phyloP scores from a whole-genome alignment of 2,113 vertebrate species.

The Odontesthes bonariensis region DNA sequence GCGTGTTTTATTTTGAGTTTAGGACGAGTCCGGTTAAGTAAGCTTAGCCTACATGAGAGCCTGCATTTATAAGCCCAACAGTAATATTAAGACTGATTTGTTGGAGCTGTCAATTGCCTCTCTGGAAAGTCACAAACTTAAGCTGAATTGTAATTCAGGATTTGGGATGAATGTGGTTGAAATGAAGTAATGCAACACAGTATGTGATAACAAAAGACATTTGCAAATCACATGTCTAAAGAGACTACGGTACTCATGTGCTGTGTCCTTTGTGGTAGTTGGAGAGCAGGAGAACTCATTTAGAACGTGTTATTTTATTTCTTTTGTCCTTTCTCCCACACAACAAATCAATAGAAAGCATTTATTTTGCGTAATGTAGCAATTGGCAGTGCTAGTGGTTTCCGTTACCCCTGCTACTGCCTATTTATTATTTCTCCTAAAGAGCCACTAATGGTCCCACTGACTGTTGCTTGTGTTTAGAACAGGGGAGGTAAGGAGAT shows the following conservation, averaged over 20 bases:
- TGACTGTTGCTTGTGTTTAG: slow-evolving; percentile 35
- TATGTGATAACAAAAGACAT: background rate
- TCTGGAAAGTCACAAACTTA: too few relatives aligned
- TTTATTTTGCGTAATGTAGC: slow-evolving; percentile 59
- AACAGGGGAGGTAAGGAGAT: slow-evolving; percentile 43
- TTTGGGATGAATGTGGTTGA: background rate
- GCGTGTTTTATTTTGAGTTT: background rate
- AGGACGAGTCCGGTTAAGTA: background rate
- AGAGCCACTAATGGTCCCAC: slow-evolving; percentile 53
- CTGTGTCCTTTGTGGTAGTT: background rate
- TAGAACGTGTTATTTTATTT: slow-evolving; percentile 35
- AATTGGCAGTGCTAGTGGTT: slow-evolving; percentile 32
- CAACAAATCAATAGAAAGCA: slow-evolving; percentile 57
- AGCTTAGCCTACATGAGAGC: background rate
- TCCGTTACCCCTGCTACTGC: slow-evolving; percentile 25
- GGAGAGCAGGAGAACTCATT: slow-evolving; percentile 9
- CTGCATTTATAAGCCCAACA: background rate
- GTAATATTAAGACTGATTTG: background rate
- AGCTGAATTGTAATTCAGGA: too few relatives aligned
- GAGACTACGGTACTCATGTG: background rate
- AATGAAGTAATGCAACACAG: background rate
- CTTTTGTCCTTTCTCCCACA: slow-evolving; percentile 27
- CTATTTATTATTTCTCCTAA: slow-evolving; percentile 59
- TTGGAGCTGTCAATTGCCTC: too few relatives aligned
- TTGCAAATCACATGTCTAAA: background rate